Evolutionary conservation across 1,140 invertebrate genomes (phyloP), one percentile per base, ranked within the genome.

Genomic region (Cyphomyrmex costatus): DNA sequence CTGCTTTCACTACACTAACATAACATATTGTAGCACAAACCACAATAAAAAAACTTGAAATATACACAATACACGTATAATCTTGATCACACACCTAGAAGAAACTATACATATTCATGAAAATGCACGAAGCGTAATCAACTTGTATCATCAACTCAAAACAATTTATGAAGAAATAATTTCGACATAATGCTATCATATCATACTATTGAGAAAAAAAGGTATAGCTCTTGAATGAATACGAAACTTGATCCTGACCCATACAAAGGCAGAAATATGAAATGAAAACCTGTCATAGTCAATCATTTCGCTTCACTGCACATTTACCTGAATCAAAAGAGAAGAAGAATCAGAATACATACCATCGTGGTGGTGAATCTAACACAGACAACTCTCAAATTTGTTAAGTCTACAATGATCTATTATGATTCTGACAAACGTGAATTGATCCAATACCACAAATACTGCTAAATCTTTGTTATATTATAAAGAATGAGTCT

Each of bases 281-380:
- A 94, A 94, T 94, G 92, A 94, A 93, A 94, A 94, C 93, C 94
- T 94, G 94, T 95, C 94, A 95, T 95, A 95, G 93, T 90, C 92
- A 93, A 94, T 95, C 91, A 94, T 92, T 89, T 91, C 90, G 74
- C 85, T 88, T 74, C 87, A 89, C 70, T 77, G 94, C 91, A 92
- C 92, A 92, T 86, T 84, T 94, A 95, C 94, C 94, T 94, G 94
- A 87, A 58, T 86, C 83, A 88, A 58, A 88, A 68, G 61, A 79
- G 80, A 89, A 90, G 87, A 79, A 90, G 87, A 79, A 90, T 74
- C 66, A 91, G 87, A 86, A 36, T 93, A 94, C 94, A 89, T 94
- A 94, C 94, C 94, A 95, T 95, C 92, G 92, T 94, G 85, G 86
- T 65, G 53, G 42, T 30, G 61, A 78, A 46, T 77, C 77, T 66